These are phyloP conservation scores for Mareca penelope DNA, from an alignment of 2,797 vertebrate genomes.

Conservation along the genomic window DNA sequence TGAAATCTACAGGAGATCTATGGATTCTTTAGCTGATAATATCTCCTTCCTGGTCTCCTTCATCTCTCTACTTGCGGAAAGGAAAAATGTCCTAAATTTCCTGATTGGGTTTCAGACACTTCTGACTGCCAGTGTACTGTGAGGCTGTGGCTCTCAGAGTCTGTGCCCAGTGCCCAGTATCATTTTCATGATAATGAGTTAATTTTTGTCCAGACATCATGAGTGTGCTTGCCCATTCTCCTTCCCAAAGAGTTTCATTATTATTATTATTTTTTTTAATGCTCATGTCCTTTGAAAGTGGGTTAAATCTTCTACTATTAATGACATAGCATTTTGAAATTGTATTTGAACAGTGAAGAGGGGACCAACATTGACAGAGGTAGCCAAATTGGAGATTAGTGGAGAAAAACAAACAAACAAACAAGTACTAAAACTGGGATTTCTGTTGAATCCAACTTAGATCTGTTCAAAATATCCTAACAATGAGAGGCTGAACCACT, in stretches of 20 bases:
- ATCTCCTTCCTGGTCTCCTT: slow-evolving; percentile 7
- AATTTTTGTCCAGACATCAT: background rate
- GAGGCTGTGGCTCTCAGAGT: background rate
- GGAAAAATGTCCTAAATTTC: background rate
- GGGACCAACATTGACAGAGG: background rate
- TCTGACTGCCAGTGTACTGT: background rate
- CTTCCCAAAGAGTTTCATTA: background rate
- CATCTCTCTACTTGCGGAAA: background rate
- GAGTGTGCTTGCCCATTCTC: background rate
- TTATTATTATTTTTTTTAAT: background rate
- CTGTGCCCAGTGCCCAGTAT: background rate
- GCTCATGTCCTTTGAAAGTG: background rate
- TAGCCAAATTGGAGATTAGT: background rate
- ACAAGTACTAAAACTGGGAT: background rate
- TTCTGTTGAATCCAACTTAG: background rate
- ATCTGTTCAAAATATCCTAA: background rate
- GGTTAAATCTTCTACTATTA: background rate
- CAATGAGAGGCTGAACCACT: background rate
- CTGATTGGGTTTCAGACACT: background rate
- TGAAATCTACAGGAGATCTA: slow-evolving; percentile 54
- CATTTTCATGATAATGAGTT: background rate
- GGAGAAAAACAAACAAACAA: background rate
- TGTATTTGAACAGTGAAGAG: background rate
- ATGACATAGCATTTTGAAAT: background rate
- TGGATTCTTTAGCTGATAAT: slow-evolving; percentile 40